A percentile compares a stretch with the other conserved stretches of the same genome.
Conservation (phyloP, 2,797 vertebrate species). For the Diglossa cyanea region DNA sequence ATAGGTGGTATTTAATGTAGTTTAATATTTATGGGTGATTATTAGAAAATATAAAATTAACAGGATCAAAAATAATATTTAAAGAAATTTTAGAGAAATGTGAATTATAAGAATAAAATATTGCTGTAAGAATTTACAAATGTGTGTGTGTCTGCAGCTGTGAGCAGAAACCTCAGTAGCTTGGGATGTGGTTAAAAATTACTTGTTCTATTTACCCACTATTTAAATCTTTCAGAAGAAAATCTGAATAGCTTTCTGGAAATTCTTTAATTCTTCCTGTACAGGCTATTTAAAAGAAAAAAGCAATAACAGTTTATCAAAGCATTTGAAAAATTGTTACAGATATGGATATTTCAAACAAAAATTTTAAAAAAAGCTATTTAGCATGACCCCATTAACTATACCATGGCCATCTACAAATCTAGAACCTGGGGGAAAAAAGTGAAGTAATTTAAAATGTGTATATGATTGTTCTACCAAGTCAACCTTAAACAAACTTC, state of each 20-base stretch:
- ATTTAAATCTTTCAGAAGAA: background rate
- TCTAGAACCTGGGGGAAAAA: background rate
- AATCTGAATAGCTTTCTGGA: background rate
- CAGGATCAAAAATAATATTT: background rate
- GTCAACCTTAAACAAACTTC: background rate
- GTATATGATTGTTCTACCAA: background rate
- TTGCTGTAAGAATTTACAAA: background rate
- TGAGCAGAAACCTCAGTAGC: background rate
- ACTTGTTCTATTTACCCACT: background rate
- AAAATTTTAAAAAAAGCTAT: background rate
- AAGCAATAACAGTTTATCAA: background rate
- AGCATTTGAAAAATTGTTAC: background rate
- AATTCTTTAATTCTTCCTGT: background rate
- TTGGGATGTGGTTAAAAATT: background rate
- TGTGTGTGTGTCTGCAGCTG: background rate
- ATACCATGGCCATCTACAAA: background rate
- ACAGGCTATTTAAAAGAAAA: background rate
- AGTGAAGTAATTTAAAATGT: background rate
- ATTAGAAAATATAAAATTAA: background rate
- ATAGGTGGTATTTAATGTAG: background rate
- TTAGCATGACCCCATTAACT: background rate
- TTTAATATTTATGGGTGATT: background rate
- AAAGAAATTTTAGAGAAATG: background rate
- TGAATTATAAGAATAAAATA: background rate
- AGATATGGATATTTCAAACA: background rate